phyloP scores from a whole-genome alignment of 2,113 vertebrate genomes.

The Gallinago media region DNA sequence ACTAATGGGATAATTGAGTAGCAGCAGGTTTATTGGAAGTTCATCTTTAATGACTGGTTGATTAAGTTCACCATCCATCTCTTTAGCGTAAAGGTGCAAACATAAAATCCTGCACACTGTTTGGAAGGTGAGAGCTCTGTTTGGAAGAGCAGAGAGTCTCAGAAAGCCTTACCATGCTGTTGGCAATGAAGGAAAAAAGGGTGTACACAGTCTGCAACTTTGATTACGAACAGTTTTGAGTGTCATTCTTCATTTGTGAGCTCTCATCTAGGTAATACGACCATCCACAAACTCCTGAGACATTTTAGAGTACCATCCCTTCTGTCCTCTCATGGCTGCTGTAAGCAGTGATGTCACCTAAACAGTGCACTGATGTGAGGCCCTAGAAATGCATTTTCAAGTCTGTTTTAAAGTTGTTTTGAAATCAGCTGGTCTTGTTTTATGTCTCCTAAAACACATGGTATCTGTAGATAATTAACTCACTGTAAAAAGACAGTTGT shows the following conservation, averaged over 20 bases:
- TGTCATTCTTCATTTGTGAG: background rate
- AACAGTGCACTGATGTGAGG: background rate
- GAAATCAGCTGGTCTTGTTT: constrained; percentile 41
- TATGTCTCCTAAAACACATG: constrained; percentile 28
- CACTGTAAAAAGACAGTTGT: constrained; percentile 42
- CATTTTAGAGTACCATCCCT: background rate
- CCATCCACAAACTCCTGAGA: background rate
- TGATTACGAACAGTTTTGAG: background rate
- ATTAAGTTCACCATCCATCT: background rate
- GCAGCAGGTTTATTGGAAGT: background rate
- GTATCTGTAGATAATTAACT: constrained; percentile 64
- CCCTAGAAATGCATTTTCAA: background rate
- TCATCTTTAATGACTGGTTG: background rate
- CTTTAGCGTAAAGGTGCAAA: background rate
- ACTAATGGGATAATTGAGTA: background rate
- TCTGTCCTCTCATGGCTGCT: background rate
- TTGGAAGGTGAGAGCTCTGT: background rate
- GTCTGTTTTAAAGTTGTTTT: constrained; percentile 7
- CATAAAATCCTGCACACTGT: background rate
- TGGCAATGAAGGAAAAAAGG: background rate
- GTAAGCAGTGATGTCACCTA: background rate
- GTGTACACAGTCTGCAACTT: accelerated
- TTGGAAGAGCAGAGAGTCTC: background rate
- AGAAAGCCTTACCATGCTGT: background rate
- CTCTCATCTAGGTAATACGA: background rate